Evolutionary conservation across 2,113 vertebrate species (phyloP), one percentile per base, ranked within the genome.

Genomic region (Podarcis muralis): DNA sequence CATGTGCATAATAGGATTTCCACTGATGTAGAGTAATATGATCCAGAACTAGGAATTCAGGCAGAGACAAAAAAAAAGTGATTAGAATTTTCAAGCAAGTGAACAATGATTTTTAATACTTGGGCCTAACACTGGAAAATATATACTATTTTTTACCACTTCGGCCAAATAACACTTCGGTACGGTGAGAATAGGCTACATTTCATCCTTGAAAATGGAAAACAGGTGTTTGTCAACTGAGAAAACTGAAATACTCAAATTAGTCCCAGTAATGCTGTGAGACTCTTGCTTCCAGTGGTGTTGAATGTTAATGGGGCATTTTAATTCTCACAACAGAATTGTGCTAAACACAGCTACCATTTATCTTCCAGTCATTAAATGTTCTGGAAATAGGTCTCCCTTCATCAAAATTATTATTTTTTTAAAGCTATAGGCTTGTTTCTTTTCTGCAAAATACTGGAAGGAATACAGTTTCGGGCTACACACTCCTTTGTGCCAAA

Each of bases 221-320:
- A 43, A 32, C 30, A 27, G 48, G n/a, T 30, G 12, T 81, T 48
- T 69, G 25, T 37, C 32, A 57, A 25, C 53, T 81, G 62, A 48
- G 25, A 27, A 87, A 22, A 43, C 62, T 25, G 23, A 15, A n/a
- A 32, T 85, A 59, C 72, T 59, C 13, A 62, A 76, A 37, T 69
- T 71, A 62, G 48, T 53, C 43, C 69, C 25, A 32, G 16, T 5
- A 35, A 6, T 23, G 35, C 65, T 25, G 18, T 59, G 18, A 74
- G 57, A 62, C 37, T 72, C 35, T 18, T 7, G 23, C 66, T 81
- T 16, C 43, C n/a, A 69, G 27, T 37, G 2, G 53, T 59, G 15
- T 16, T 90, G 76, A 81, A 59, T 53, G 48, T 72, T 65, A 75
- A 15, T 79, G 84, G 84, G 90, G 87, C 75, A 65, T 69, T 91